Conservation (phyloP, 2,797 vertebrate genomes). For the Euphonia xanthogaster region DNA sequence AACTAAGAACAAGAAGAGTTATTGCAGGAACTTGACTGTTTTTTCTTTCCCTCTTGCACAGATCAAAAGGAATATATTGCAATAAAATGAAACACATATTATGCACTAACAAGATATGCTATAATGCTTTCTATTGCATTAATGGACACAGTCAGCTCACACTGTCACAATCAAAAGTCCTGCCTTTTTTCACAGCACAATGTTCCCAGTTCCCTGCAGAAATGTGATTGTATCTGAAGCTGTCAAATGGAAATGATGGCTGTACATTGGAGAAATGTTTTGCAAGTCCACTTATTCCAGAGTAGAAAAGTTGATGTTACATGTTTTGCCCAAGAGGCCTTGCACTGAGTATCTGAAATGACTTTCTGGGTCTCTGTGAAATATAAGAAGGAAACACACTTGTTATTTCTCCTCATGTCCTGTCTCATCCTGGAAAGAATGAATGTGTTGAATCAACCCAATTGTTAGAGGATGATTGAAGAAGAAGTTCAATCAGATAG, state of each 20-base stretch:
- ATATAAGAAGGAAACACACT: not conserved
- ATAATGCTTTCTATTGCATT: not conserved
- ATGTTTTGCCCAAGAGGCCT: not conserved
- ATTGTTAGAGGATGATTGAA: not conserved
- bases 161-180: not conserved
- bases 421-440: not conserved
- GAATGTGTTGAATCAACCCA: not conserved
- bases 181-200: not conserved
- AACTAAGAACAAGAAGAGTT: not conserved
- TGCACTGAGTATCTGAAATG: not conserved
- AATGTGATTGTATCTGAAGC: not conserved
- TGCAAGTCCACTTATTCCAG: not conserved
- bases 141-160: not conserved
- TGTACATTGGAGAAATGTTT: not conserved
- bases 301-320: not conserved
- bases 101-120: rapidly evolving
- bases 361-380: not conserved
- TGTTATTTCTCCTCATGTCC: not conserved
- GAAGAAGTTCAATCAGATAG: not conserved
- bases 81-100: not conserved
- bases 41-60: not conserved
- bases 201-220: not conserved
- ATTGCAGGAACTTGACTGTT: not conserved
- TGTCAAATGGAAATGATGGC: not conserved
- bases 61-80: not conserved